A percentile compares a stretch with the other conserved stretches of the same genome.
Conservation (phyloP, 2,113 vertebrate species). For the Equus quagga region DNA sequence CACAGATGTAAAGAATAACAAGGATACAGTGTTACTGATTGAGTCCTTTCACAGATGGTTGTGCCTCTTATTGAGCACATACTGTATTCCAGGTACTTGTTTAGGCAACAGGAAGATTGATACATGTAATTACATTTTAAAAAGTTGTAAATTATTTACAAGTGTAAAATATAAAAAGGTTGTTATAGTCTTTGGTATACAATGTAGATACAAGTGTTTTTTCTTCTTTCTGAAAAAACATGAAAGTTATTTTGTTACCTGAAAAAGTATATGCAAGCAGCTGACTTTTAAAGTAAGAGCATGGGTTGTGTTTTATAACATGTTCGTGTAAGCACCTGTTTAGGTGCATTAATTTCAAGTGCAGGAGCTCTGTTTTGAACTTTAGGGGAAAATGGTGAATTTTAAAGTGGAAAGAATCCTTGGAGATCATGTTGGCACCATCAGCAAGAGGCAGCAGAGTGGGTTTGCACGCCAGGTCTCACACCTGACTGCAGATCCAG, state of each 20-base stretch:
- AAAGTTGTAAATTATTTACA: not conserved
- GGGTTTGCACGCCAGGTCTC: not conserved
- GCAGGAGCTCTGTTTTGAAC: not conserved
- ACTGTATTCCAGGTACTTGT: not conserved
- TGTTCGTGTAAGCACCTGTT: not conserved
- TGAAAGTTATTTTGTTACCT: not conserved
- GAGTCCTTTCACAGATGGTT: not conserved
- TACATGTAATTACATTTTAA: not conserved
- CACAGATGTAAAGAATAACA: not conserved
- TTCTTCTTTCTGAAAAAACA: not conserved
- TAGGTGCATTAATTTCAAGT: not conserved
- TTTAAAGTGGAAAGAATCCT: not conserved
- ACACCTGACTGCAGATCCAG: not conserved
- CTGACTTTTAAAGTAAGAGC: not conserved
- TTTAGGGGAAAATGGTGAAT: not conserved
- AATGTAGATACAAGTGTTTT: not conserved
- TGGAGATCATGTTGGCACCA: not conserved
- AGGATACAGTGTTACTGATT: not conserved
- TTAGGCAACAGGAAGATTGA: not conserved
- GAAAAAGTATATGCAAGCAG: not conserved
- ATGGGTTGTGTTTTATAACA: conserved; percentile 13
- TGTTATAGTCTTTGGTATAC: not conserved
- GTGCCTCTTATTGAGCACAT: not conserved
- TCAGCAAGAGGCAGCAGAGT: not conserved
- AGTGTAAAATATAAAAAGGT: not conserved